A percentile compares a stretch with the other conserved stretches of the same genome.
These are phyloP conservation scores for Orestias chungarensis DNA, from an alignment of 2,797 vertebrate genomes.

Conservation along the genomic window DNA sequence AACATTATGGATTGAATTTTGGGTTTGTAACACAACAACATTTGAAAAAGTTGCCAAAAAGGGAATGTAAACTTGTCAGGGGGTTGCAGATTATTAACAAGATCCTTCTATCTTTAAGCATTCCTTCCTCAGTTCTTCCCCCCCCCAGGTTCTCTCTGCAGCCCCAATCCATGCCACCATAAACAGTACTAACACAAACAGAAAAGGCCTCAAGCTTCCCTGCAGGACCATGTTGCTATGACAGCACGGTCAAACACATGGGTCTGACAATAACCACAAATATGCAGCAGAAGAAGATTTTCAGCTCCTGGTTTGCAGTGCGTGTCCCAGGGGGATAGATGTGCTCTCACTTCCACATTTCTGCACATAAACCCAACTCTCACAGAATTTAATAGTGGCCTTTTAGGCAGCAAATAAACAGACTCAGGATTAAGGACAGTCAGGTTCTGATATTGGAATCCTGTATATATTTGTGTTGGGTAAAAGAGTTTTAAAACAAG, in stretches of 20 bases:
- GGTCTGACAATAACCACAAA: constrained; percentile 68
- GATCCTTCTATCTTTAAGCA: constrained; percentile 27
- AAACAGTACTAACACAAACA: constrained; percentile 68
- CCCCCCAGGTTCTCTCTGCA: constrained; percentile 28
- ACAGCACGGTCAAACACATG: constrained; percentile 68
- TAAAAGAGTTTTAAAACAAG: no score
- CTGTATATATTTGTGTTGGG: not conserved
- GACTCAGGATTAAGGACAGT: constrained; percentile 10
- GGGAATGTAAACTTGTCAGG: constrained; percentile 2
- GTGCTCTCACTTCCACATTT: not conserved
- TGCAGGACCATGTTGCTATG: constrained; percentile 59
- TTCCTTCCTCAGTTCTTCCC: constrained; percentile 10
- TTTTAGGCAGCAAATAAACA: constrained; percentile 22
- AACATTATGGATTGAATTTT: not conserved
- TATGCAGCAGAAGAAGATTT: constrained; percentile 61
- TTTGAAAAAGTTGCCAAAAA: not conserved
- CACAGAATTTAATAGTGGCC: not conserved
- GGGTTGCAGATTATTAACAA: constrained; percentile 37
- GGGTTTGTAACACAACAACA: not conserved
- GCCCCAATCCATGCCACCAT: constrained; percentile 50
- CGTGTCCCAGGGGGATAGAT: not conserved
- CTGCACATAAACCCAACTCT: constrained; percentile 15
- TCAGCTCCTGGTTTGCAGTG: constrained; percentile 42
- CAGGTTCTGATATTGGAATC: not conserved
- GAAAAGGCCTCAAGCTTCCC: constrained; percentile 54